Evolutionary conservation across 2,113 vertebrate genomes (phyloP).

Genomic region (Coturnix japonica): DNA sequence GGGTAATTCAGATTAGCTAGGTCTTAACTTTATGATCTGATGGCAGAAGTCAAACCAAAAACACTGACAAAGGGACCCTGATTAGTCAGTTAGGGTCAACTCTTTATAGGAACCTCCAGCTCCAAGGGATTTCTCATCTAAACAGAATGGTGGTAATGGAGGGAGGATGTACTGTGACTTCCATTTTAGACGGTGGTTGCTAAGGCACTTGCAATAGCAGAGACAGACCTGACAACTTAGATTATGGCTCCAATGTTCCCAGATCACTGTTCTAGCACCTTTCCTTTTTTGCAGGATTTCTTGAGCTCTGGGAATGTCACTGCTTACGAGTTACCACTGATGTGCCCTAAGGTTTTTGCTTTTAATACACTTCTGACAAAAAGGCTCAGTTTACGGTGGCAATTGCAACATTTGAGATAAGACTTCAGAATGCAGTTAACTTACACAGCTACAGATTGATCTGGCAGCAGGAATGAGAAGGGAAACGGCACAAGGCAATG

Average conservation of each 20-base stretch:
- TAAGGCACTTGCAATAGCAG: neutral
- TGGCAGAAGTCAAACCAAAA: neutral
- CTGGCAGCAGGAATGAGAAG: neutral
- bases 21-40: neutral
- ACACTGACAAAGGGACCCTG: fast-evolving
- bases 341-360: neutral
- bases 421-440: neutral
- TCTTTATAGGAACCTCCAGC: neutral
- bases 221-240: neutral
- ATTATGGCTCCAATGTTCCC: neutral
- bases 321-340: neutral
- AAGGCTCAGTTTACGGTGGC: neutral
- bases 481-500: neutral
- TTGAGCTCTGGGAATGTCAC: neutral
- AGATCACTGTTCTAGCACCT: neutral
- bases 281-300: neutral
- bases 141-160: neutral
- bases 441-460: neutral
- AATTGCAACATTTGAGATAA: neutral
- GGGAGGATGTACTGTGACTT: neutral
- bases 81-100: neutral
- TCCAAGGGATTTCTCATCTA: neutral
- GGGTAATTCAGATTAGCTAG: neutral
- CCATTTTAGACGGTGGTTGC: neutral
- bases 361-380: neutral